Evolutionary conservation across 1,140 invertebrate genomes (phyloP).

Genomic region (Hylaeus anthracinus): DNA sequence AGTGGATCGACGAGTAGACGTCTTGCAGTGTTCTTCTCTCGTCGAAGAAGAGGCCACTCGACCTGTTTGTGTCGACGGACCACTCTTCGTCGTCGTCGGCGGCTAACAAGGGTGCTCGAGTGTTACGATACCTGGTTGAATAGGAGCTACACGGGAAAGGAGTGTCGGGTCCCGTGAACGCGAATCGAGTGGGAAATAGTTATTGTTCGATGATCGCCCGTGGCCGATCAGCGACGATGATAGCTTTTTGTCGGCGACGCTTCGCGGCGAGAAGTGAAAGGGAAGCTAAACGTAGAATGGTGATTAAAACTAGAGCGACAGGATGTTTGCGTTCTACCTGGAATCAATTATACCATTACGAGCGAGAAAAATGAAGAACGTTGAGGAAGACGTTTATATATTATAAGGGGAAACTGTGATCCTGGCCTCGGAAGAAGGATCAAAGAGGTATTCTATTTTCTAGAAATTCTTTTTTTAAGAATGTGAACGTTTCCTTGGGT

Average conservation of each 20-base stretch:
- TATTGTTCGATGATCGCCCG: not conserved
- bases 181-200: not conserved
- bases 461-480: too few species aligned
- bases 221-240: not conserved
- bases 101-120: not conserved
- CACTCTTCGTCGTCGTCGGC: constrained; percentile 2
- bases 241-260: not conserved
- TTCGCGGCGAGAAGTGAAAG: not conserved
- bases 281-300: not conserved
- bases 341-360: too few species aligned
- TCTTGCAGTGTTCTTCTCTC: constrained; percentile 30
- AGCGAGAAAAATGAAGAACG: too few species aligned
- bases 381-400: too few species aligned
- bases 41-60: constrained; percentile 28
- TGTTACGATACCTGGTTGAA: not conserved
- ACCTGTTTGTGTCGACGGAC: constrained; percentile 30
- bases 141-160: not conserved
- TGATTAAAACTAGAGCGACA: not conserved
- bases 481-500: too few species aligned
- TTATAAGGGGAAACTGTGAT: too few species aligned
- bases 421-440: too few species aligned
- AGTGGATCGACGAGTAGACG: constrained; percentile 9
- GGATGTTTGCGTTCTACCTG: not conserved
- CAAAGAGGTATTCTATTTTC: too few species aligned
- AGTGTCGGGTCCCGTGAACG: too few species aligned